phyloP scores from a whole-genome alignment of 2,113 vertebrate genomes.

The Plestiodon gilberti region DNA sequence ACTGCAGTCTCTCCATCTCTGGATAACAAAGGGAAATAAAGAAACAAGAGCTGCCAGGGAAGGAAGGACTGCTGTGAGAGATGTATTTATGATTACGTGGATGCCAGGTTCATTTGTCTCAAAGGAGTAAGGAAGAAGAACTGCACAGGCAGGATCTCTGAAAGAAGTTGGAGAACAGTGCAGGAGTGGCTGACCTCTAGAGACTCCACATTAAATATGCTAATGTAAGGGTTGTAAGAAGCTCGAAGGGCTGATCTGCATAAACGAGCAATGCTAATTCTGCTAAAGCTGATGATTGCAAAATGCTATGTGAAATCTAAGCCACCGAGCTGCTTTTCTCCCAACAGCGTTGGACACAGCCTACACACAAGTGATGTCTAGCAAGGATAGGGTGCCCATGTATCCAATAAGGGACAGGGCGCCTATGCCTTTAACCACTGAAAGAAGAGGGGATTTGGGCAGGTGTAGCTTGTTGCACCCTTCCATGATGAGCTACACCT shows the following conservation, averaged over 20 bases:
- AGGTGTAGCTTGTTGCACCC: too few species aligned
- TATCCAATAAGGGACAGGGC: too few species aligned
- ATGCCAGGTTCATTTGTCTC: neutral
- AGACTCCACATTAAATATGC: slow-evolving; percentile 12
- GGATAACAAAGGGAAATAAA: neutral
- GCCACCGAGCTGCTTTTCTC: neutral
- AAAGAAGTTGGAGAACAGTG: neutral
- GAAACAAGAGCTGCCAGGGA: neutral
- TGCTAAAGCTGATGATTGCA: neutral
- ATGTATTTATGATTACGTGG: neutral
- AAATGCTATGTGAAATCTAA: neutral
- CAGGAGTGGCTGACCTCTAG: neutral
- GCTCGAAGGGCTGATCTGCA: slow-evolving; percentile 17
- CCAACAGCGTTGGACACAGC: neutral
- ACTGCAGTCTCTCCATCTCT: neutral
- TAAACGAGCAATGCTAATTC: slow-evolving; percentile 14
- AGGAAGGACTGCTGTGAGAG: neutral
- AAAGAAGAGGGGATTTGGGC: too few species aligned
- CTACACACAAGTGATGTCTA: neutral
- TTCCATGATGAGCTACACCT: too few species aligned
- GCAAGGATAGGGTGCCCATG: too few species aligned
- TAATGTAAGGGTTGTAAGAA: slow-evolving; percentile 25
- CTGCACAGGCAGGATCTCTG: neutral
- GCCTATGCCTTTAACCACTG: too few species aligned
- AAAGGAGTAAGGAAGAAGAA: neutral